Evolutionary conservation across 2,888 invertebrate species (phyloP), one percentile per base, ranked within the genome.

Genomic region (Serripes groenlandicus): DNA sequence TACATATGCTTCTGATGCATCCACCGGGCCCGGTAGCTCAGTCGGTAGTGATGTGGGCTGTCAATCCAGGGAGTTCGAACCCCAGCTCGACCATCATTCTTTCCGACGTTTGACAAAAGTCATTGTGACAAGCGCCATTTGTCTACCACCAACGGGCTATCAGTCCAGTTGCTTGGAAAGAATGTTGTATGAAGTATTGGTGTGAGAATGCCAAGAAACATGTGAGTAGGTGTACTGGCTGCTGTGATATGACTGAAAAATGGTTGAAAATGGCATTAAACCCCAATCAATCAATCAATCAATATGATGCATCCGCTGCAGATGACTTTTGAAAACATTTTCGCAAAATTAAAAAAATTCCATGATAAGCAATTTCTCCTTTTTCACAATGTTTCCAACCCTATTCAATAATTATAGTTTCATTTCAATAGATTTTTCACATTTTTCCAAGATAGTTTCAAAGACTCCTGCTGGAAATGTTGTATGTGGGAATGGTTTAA

Each of bases 331-430:
- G 54, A 54, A 15, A n/a, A 54, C 54, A 54, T 7, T 54, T 9
- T 54, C 11, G 54, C 11, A 54, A 54, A 54, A n/a, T 9, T 5
- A 54, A n/a, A 54, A 54, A 54, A 15, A 15, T 9, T n/a, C n/a
- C 23, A n/a, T 54, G 5, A 54, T n/a, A n/a, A 54, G 54, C 54
- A 54, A 54, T 54, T 54, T 54, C 54, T 54, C 23, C 54, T 54
- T 54, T 54, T 54, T n/a, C 54, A 54, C 54, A 54, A n/a, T 54
- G n/a, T 54, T 54, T 54, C n/a, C 54, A 5, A 54, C 42, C 42
- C 42, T 42, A 11, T 42, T 42, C 15, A 15, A 42, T 42, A 42
- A 42, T 15, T 42, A 11, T 42, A 7, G n/a, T n/a, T n/a, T n/a
- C n/a, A n/a, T n/a, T n/a, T n/a, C n/a, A n/a, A n/a, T n/a, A n/a